phyloP scores from a whole-genome alignment of 1,140 invertebrate species.

The Gyrodactylus salaris region DNA sequence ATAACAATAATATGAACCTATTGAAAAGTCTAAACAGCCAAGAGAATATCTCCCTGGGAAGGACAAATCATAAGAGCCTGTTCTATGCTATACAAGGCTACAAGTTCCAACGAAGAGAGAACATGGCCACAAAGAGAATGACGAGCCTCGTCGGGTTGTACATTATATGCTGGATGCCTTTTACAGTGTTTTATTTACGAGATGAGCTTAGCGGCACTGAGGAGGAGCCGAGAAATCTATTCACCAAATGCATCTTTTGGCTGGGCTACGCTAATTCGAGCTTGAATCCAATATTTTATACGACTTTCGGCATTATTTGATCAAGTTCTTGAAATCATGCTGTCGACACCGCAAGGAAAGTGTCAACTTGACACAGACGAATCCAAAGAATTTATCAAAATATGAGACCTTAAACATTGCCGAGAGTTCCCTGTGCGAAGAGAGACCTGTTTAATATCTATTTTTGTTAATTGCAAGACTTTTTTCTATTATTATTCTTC shows the following conservation, averaged over 20 bases:
- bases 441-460: too few species aligned
- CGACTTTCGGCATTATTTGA: conserved; percentile 5
- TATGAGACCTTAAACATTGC: too few species aligned
- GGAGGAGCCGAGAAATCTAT: neutral
- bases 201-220: neutral
- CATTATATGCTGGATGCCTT: conserved; percentile 7
- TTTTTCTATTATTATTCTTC: too few species aligned
- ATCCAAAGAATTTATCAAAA: too few species aligned
- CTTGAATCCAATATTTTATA: conserved; percentile 6
- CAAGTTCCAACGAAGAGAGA: neutral
- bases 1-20: neutral
- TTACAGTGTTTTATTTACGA: conserved; percentile 4
- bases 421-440: too few species aligned
- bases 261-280: conserved; percentile 3
- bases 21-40: neutral
- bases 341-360: too few species aligned
- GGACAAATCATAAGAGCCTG: neutral
- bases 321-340: neutral
- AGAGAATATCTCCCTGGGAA: too few species aligned
- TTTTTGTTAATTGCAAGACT: too few species aligned
- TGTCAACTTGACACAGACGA: too few species aligned
- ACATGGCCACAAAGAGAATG: conserved; percentile 4
- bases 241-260: neutral
- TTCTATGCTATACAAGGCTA: neutral
- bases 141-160: neutral